A percentile compares a stretch with the other conserved stretches of the same genome.
These are phyloP conservation scores for Xylocopa sonorina DNA, from an alignment of 1,140 invertebrate species.

Conservation along the genomic window DNA sequence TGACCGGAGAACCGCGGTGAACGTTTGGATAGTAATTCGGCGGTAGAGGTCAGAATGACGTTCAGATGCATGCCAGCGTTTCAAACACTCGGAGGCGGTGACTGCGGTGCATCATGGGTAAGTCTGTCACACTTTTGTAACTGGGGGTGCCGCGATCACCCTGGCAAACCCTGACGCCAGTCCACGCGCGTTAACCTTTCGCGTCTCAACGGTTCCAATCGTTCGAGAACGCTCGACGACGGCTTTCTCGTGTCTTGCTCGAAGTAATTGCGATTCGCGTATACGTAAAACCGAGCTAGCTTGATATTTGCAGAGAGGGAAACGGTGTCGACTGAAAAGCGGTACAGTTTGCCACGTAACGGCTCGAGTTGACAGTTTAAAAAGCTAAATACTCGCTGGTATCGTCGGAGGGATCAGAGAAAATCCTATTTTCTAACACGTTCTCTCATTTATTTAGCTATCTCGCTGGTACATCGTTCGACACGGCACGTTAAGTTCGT, in stretches of 20 bases:
- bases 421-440: slow-evolving; percentile 16
- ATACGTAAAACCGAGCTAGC: too few species aligned
- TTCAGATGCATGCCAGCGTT: slow-evolving; percentile 86
- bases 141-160: slow-evolving; percentile 15
- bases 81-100: slow-evolving; percentile 84
- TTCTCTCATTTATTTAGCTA: slow-evolving; percentile 30
- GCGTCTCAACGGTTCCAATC: neutral
- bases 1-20: slow-evolving; percentile 74
- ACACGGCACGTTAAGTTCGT: slow-evolving; percentile 32
- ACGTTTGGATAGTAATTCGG: slow-evolving; percentile 70
- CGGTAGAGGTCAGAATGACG: slow-evolving; percentile 75
- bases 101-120: slow-evolving; percentile 86
- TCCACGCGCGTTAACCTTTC: slow-evolving; percentile 1
- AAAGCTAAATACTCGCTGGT: neutral
- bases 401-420: slow-evolving; percentile 15
- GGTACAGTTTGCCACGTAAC: too few species aligned
- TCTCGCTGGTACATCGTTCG: slow-evolving; percentile 35
- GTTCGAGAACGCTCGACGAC: too few species aligned
- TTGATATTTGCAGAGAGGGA: too few species aligned
- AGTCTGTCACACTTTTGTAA: slow-evolving; percentile 75
- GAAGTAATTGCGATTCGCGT: too few species aligned
- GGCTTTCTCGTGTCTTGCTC: too few species aligned
- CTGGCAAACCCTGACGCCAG: neutral
- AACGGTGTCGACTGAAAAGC: too few species aligned
- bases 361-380: neutral